Evolutionary conservation across 2,888 invertebrate genomes (phyloP).

Genomic region (Polyommatus icarus): DNA sequence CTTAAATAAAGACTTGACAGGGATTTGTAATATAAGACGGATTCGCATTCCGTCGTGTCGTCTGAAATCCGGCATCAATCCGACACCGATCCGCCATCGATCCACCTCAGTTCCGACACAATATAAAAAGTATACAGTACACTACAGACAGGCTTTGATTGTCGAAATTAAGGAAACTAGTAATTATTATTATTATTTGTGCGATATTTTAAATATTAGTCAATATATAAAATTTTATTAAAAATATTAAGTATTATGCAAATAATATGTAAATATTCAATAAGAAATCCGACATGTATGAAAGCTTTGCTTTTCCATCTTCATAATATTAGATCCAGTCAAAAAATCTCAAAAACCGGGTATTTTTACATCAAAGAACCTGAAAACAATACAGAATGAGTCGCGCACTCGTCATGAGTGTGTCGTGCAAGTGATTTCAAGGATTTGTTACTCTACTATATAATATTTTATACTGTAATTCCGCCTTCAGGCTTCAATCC

Average conservation of each 20-base stretch:
- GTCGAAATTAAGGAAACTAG: not conserved
- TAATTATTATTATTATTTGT: not conserved
- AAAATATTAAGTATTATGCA: too few species aligned
- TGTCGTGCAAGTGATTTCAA: not conserved
- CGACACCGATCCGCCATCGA: slow-evolving; percentile 1
- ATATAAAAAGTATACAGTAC: not conserved
- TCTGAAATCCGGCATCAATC: not conserved
- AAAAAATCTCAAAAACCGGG: too few species aligned
- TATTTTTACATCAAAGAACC: too few species aligned
- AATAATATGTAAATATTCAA: too few species aligned
- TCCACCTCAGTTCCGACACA: not conserved
- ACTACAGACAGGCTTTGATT: not conserved
- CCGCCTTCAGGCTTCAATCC: not conserved
- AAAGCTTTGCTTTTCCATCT: too few species aligned
- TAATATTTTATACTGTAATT: not conserved
- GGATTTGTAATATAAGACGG: not conserved
- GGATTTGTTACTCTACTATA: not conserved
- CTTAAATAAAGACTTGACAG: not conserved
- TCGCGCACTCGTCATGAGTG: not conserved
- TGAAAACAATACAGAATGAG: too few species aligned
- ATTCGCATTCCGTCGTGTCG: not conserved
- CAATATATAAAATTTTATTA: too few species aligned
- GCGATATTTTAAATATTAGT: not conserved
- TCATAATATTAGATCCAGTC: too few species aligned
- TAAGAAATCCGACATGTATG: too few species aligned